phyloP scores from a whole-genome alignment of 92 coral and sea anemone species.

The Phymanthus crucifer region DNA sequence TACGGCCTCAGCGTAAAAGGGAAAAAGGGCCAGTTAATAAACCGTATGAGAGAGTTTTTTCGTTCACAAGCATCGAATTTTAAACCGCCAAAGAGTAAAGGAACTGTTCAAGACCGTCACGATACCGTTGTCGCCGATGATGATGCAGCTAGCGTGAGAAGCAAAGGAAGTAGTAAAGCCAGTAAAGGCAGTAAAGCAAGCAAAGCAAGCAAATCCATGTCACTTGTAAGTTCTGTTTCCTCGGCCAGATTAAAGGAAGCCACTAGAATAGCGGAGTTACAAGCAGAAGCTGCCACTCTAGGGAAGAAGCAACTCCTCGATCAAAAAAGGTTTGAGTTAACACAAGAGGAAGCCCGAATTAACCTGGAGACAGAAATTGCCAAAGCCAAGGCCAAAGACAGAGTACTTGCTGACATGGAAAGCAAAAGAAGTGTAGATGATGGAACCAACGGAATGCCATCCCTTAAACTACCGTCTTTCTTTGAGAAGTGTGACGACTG shows the following conservation, averaged over 20 bases:
- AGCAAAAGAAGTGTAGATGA: neutral
- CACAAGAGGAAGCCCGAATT: constrained; percentile 34
- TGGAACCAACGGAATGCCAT: neutral
- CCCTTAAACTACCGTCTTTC: neutral
- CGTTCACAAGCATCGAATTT: neutral
- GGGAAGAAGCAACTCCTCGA: neutral
- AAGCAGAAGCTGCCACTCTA: neutral
- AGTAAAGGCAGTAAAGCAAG: neutral
- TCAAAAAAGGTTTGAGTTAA: constrained; percentile 20
- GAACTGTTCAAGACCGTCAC: neutral
- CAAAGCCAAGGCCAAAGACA: constrained; percentile 31
- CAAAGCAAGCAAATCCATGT: neutral
- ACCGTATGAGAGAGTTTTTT: neutral
- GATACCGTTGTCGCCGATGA: neutral
- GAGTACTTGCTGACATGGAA: constrained; percentile 9
- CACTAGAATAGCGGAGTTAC: neutral
- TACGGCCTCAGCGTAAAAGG: neutral
- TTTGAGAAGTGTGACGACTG: neutral
- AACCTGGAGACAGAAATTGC: constrained; percentile 34
- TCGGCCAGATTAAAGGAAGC: neutral
- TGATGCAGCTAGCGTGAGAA: neutral
- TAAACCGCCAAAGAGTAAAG: neutral
- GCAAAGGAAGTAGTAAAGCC: neutral
- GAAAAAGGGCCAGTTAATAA: neutral
- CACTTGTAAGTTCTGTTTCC: neutral